phyloP scores from a whole-genome alignment of 2,888 invertebrate species.

The Cylindroiulus punctatus region DNA sequence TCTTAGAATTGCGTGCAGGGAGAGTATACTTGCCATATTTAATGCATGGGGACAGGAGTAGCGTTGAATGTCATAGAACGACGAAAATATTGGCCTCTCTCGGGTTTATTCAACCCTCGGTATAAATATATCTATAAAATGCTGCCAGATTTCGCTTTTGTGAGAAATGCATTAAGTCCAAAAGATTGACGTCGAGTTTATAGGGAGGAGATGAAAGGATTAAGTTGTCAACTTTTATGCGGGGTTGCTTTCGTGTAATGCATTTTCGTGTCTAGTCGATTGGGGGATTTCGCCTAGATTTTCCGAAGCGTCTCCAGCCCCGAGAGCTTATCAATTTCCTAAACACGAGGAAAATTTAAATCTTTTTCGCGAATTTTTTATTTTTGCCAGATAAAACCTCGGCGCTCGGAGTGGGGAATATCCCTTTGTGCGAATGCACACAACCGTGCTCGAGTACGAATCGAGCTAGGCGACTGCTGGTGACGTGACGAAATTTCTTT shows the following conservation, averaged over 20 bases:
- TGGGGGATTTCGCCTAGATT: constrained; percentile 5
- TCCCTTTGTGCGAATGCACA: not conserved
- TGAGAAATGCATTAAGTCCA: constrained; percentile 42
- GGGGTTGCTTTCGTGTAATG: not conserved
- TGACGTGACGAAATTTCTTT: not conserved
- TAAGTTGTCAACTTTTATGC: constrained; percentile 35
- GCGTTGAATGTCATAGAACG: too few relatives aligned
- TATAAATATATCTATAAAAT: constrained; percentile 22
- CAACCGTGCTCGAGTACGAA: not conserved
- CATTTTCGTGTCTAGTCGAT: constrained; percentile 3
- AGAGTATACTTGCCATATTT: too few relatives aligned
- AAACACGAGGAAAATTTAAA: constrained; percentile 4
- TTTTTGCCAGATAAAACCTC: not conserved
- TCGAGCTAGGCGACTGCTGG: not conserved
- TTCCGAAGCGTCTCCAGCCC: not conserved
- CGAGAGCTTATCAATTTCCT: constrained; percentile 21
- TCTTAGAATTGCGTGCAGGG: too few relatives aligned
- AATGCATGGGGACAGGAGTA: too few relatives aligned
- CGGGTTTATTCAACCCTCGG: not conserved
- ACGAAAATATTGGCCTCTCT: not conserved
- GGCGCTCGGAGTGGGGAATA: not conserved
- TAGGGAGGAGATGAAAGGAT: constrained; percentile 42
- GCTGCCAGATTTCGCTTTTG: constrained; percentile 14
- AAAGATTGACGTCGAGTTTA: constrained; percentile 48
- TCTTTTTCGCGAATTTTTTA: not conserved